A percentile compares a stretch with the other conserved stretches of the same genome.
phyloP scores from a whole-genome alignment of 35 echinoderm and acorn worm genomes.

The Diadema setosum region DNA sequence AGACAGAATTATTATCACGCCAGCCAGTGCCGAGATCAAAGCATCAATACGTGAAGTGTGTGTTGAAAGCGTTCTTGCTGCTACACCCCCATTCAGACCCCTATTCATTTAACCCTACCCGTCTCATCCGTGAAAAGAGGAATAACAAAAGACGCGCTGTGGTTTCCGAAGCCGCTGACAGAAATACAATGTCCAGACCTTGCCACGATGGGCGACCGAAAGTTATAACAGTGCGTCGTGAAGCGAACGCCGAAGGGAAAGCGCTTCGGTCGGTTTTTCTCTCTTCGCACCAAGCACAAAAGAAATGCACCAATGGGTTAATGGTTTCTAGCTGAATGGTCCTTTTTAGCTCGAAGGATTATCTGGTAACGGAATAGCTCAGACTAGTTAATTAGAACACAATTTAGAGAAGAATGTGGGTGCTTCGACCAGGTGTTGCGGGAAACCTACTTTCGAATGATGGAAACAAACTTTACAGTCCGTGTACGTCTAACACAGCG shows the following conservation, averaged over 20 bases:
- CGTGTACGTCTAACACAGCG: no score
- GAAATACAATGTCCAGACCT: not conserved
- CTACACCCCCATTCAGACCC: not conserved
- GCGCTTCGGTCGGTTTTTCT: not conserved
- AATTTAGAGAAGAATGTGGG: not conserved
- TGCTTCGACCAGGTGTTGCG: not conserved
- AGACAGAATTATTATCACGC: not conserved
- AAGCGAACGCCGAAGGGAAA: not conserved
- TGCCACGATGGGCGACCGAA: not conserved
- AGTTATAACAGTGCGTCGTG: not conserved
- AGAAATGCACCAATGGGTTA: not conserved
- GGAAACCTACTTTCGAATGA: not conserved
- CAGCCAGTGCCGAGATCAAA: not conserved
- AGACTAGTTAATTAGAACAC: conserved; percentile 26
- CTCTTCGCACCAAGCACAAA: not conserved
- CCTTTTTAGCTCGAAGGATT: not conserved
- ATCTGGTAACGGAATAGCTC: not conserved
- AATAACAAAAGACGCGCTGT: not conserved
- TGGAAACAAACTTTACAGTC: not conserved
- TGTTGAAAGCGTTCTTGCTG: no score
- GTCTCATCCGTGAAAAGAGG: not conserved
- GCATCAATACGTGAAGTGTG: not conserved
- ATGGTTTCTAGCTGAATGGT: not conserved
- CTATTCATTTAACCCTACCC: not conserved
- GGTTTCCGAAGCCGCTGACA: not conserved